Base-by-base conservation (phyloP, 2,797 vertebrate genomes). In the Hoplostethus mediterraneus region DNA sequence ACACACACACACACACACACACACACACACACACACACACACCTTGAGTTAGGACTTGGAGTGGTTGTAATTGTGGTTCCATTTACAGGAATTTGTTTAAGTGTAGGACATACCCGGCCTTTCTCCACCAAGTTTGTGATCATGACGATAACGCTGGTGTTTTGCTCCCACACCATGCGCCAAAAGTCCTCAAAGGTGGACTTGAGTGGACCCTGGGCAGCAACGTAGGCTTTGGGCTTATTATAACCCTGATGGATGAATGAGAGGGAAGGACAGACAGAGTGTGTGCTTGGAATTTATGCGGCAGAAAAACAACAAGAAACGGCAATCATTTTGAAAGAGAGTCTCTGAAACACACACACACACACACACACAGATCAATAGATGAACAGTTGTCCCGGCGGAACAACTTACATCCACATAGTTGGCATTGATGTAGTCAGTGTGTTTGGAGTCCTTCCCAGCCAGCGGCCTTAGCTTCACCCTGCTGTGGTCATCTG, bases 141-240 rank as follows among this genome's bases (percentile, higher is more conserved):
- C 97, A 98, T 98, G 83, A 98, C 91, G 75, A 98, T 97, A 91
- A 98, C 91, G 73, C 96, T 92, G 6, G 96, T 96, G 80, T 98
- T 98, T 87, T 98, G 96, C 84, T 98, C 97, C 97, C 96, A 98
- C 92, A 98, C 95, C 97, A 98, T 97, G 82, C 95, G 94, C 97
- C 97, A 98, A 88, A 98, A 98, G 93, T 97, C 97, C 93, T 98
- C 97, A 86, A 97, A 97, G 6, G 97, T 98, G 70, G 97, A 96
- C 89, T 97, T 97, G 84, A 98, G 95, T 78, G 97, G 97, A 85
- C 97, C 97, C 93, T 98, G 97, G 77, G 97, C 95, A 67, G 97
- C 96, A 13, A 98, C 96, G 90, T 97, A 98, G 60, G 97, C 97
- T 93, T 96, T 96, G 66, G 96, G 95, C 92, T 97, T 97, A 92